Conservation (phyloP, 2,888 invertebrate species). For the Vandiemenella viatica region DNA sequence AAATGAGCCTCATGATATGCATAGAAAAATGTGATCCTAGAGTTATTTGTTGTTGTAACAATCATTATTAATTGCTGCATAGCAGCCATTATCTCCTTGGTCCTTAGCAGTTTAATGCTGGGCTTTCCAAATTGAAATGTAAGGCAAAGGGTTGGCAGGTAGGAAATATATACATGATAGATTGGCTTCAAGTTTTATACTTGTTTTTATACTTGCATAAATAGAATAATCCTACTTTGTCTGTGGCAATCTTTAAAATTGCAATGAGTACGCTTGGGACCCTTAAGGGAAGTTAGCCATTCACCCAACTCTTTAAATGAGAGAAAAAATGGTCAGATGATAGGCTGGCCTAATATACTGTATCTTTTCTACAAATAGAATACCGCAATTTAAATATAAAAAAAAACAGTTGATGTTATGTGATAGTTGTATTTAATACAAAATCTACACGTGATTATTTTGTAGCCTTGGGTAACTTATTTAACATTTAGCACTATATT, state of each 20-base stretch:
- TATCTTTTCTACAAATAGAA: conserved; percentile 21
- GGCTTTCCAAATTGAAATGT: conserved; percentile 9
- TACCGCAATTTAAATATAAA: conserved; percentile 17
- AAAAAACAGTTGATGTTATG: conserved; percentile 21
- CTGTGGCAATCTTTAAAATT: conserved; percentile 10
- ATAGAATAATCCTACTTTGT: conserved; percentile 7
- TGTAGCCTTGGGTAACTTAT: conserved; percentile 22
- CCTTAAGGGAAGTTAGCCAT: conserved; percentile 13
- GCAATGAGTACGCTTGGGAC: conserved; percentile 14
- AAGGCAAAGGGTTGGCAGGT: conserved; percentile 10
- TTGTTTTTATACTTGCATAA: conserved; percentile 11
- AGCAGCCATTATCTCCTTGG: conserved; percentile 14
- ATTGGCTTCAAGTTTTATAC: conserved; percentile 10
- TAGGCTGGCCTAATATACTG: conserved; percentile 18
- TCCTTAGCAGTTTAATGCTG: conserved; percentile 12
- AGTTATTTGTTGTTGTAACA: conserved; percentile 13
- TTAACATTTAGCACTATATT: conserved; percentile 21
- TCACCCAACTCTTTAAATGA: conserved; percentile 11
- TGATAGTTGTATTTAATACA: conserved; percentile 23
- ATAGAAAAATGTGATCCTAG: conserved; percentile 17
- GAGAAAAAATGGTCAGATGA: conserved; percentile 13
- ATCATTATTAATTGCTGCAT: conserved; percentile 10
- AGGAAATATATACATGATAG: conserved; percentile 1
- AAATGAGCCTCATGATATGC: conserved; percentile 12
- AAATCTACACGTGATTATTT: conserved; percentile 22